Evolutionary conservation across 2,797 vertebrate genomes (phyloP).

Genomic region (Pogoniulus pusillus): DNA sequence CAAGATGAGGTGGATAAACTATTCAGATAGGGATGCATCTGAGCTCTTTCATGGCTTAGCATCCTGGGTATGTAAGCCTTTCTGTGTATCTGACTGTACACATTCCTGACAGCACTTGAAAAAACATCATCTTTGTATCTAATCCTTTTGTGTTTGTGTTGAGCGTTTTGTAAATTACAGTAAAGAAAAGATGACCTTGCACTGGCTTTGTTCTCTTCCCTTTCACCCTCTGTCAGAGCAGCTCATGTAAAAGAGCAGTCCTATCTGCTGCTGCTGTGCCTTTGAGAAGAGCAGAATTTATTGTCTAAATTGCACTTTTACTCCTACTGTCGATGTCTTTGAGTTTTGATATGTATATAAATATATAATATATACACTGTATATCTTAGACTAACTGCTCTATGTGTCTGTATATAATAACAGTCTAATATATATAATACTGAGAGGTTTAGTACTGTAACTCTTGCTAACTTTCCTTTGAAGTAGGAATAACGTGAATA

Average conservation of each 20-base stretch:
- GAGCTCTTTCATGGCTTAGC: neutral
- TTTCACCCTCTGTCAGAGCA: neutral
- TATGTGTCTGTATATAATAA: neutral
- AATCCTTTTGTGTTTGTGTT: neutral
- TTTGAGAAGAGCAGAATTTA: neutral
- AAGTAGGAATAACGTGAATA: slow-evolving; percentile 16
- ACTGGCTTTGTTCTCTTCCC: neutral
- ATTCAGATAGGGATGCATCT: neutral
- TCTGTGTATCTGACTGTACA: neutral
- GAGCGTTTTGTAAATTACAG: neutral
- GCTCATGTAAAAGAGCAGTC: accelerated
- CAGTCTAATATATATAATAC: neutral
- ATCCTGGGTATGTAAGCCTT: neutral
- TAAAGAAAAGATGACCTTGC: neutral
- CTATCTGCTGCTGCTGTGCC: neutral
- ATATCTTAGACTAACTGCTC: neutral
- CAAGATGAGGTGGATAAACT: neutral
- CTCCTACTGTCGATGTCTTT: neutral
- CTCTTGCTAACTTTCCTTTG: slow-evolving; percentile 5
- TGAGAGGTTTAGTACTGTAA: neutral
- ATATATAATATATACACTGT: neutral
- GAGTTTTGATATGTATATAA: neutral
- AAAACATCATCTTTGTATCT: neutral
- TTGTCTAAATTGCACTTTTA: neutral
- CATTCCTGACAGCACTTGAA: neutral